Evolutionary conservation across 2,797 vertebrate species (phyloP), one percentile per base, ranked within the genome.

Genomic region (Poecilia picta): DNA sequence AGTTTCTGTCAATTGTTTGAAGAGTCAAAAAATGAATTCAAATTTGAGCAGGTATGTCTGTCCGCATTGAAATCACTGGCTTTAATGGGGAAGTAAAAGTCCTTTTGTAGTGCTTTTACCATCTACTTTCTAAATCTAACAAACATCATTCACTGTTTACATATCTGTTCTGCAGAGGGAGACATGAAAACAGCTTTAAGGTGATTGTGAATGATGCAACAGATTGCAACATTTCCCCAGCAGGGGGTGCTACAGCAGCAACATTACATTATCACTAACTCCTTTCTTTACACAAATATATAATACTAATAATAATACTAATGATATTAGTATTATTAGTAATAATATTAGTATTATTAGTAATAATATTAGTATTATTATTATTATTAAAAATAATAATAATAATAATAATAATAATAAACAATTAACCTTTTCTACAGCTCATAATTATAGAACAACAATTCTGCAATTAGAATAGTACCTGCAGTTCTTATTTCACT

Each of bases 171-270:
- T 64, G 53, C 70, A n/a, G 25, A 15, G 55, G 8, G 12, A 73
- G 8, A 11, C 33, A 66, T 64, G 13, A 18, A 28, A 43, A 5
- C 25, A 45, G 70, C 2, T 45, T 59, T n/a, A 59, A 53, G 20
- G 20, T 8, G 39, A 8, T 4, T 68, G 45, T 28, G 75, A 66
- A n/a, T 77, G 18, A 72, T 59, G 53, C 13, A 59, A 72, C 49
- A 33, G 23, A 36, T 72, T 1, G 15, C 10, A 68, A 68, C 64
- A 8, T 25, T 2, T 80, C 57, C 46, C 79, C 95, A 95, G 94
- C 86, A 96, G 95, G 93, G 92, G 95, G 95, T 81, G 94, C 93
- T 90, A 94, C 87, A 46, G 88, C 75, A 81, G 86, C 87, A 84
- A 79, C 71, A 85, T 90, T 72, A 13, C 20, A 10, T 66, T 16